Conservation (phyloP, 1,140 invertebrate species). For the Camponotus vicinus region DNA sequence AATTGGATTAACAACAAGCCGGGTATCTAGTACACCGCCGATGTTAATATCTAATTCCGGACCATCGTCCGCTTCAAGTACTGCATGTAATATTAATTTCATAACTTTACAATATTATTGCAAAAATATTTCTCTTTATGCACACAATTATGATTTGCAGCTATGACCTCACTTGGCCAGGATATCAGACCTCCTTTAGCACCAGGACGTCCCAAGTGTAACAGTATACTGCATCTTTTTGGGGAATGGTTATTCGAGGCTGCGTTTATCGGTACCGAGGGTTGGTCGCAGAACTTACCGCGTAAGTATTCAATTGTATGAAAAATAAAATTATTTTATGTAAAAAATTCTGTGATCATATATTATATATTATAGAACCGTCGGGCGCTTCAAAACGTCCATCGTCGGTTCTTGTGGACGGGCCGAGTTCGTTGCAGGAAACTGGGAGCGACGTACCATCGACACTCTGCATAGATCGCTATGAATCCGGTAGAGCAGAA, state of each 20-base stretch:
- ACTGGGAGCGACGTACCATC: conserved; percentile 83
- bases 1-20: conserved; percentile 91
- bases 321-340: not conserved
- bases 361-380: conserved; percentile 82
- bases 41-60: conserved; percentile 90
- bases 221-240: conserved; percentile 97
- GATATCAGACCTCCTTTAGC: conserved; percentile 89
- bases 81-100: conserved; percentile 87
- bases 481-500: conserved; percentile 96
- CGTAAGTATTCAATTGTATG: conserved; percentile 79
- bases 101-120: conserved; percentile 27
- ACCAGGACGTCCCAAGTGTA: conserved; percentile 94
- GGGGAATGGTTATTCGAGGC: conserved; percentile 99
- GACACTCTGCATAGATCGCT: conserved; percentile 89
- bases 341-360: not conserved
- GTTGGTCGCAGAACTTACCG: conserved; percentile 87
- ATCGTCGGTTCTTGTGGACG: conserved; percentile 84
- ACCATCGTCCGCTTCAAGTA: conserved; percentile 89
- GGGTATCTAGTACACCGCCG: conserved; percentile 88
- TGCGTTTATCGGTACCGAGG: conserved; percentile 93
- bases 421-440: conserved; percentile 86
- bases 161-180: conserved; percentile 86
- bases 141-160: conserved; percentile 76
- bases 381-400: conserved; percentile 86
- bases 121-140: conserved; percentile 11